Evolutionary conservation across 2,113 vertebrate genomes (phyloP).

Genomic region (Archilochus colubris): DNA sequence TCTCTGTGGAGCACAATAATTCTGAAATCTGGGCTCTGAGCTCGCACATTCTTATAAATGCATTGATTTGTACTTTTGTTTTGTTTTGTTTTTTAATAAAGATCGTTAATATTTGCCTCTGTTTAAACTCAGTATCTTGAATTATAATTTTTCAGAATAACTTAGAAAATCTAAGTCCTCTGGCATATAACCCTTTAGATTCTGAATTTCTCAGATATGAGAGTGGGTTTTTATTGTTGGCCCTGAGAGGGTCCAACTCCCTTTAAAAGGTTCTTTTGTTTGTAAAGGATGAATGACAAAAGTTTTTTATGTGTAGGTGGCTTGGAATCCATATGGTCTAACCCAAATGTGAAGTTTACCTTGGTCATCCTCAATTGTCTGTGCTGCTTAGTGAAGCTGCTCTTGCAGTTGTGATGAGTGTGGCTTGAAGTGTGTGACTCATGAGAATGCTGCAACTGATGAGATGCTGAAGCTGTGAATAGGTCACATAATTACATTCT

Average conservation of each 20-base stretch:
- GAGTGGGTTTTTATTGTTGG: not conserved
- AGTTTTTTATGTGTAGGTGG: not conserved
- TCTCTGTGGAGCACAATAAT: not conserved
- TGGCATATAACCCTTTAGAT: not conserved
- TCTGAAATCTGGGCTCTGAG: not conserved
- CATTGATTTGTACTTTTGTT: not conserved
- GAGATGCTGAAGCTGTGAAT: not conserved
- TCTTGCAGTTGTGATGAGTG: not conserved
- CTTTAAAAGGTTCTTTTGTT: not conserved
- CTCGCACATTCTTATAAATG: not conserved
- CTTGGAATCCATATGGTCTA: not conserved
- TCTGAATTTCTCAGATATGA: not conserved
- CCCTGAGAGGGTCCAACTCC: not conserved
- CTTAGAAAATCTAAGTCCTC: not conserved
- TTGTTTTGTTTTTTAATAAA: not conserved
- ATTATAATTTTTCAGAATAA: not conserved
- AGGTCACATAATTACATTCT: conserved; percentile 2
- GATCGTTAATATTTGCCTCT: not conserved
- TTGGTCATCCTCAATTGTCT: not conserved
- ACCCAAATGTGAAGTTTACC: not conserved
- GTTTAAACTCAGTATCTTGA: not conserved
- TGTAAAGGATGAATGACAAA: not conserved
- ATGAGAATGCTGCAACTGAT: not conserved
- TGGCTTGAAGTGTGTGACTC: conserved; percentile 13
- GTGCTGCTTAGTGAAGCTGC: not conserved